A percentile compares a stretch with the other conserved stretches of the same genome.
Conservation (phyloP, 2,797 vertebrate genomes). For the Carcharodon carcharias region DNA sequence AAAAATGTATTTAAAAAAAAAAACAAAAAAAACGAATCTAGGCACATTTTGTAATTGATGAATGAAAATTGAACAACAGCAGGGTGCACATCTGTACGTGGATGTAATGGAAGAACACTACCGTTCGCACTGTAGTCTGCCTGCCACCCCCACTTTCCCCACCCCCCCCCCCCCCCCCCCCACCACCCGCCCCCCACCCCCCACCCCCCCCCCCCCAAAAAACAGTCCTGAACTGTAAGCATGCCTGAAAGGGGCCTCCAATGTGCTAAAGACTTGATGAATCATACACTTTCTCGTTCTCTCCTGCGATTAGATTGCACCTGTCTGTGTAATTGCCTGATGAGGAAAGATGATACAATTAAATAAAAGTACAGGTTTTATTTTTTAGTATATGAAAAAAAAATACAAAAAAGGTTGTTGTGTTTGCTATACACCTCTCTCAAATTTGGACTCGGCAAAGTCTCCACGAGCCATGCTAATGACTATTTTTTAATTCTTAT, state of each 20-base stretch:
- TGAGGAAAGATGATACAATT: constrained; percentile 18
- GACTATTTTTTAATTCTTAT: constrained; percentile 66
- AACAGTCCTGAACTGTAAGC: not conserved
- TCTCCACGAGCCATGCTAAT: constrained; percentile 65
- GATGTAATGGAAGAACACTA: constrained; percentile 21
- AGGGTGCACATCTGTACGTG: constrained; percentile 12
- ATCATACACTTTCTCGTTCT: not conserved
- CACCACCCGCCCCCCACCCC: not conserved
- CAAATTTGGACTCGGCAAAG: constrained; percentile 50
- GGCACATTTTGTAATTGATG: constrained; percentile 36
- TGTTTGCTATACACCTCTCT: constrained; percentile 68
- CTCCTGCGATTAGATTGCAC: constrained; percentile 51
- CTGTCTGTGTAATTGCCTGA: constrained; percentile 62
- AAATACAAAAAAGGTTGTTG: constrained; percentile 57
- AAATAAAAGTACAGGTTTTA: constrained; percentile 55
- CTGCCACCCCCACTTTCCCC: not conserved
- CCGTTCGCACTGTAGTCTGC: constrained; percentile 29
- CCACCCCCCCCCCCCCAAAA: not conserved
- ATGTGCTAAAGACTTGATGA: constrained; percentile 28
- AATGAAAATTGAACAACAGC: constrained; percentile 29
- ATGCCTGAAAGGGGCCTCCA: not conserved
- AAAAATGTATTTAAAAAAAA: constrained; percentile 26
- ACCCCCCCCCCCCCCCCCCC: not conserved
- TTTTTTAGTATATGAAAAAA: constrained; percentile 68
- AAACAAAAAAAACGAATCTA: constrained; percentile 5